A percentile compares a stretch with the other conserved stretches of the same genome.
Evolutionary conservation across 1,140 invertebrate species (phyloP).

Genomic region (Trachymyrmex cornetzi): DNA sequence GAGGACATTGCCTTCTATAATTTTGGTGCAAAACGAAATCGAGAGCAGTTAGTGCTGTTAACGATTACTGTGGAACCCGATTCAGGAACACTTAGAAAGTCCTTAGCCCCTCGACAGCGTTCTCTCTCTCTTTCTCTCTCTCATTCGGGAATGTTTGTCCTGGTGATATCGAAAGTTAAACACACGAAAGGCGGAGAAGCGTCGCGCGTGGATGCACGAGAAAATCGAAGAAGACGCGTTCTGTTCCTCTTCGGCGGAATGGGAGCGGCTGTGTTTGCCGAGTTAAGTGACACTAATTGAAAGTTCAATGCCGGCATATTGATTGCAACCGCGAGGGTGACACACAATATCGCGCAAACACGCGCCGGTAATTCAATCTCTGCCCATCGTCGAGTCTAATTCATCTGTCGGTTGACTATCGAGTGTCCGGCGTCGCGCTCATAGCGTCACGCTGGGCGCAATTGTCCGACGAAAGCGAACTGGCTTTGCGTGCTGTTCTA

Average conservation of each 20-base stretch:
- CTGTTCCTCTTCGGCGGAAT: slow-evolving; percentile 64
- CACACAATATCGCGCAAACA: slow-evolving; percentile 75
- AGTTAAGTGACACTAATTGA: slow-evolving; percentile 86
- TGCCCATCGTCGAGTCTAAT: slow-evolving; percentile 76
- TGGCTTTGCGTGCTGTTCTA: slow-evolving; percentile 29
- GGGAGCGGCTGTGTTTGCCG: slow-evolving; percentile 83
- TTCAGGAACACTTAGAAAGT: neutral
- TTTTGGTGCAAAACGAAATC: slow-evolving; percentile 17
- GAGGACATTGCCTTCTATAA: neutral
- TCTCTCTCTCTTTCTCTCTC: slow-evolving; percentile 26
- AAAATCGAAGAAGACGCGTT: slow-evolving; percentile 68
- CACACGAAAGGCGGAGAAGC: slow-evolving; percentile 25
- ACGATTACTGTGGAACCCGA: neutral
- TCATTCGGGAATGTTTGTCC: slow-evolving; percentile 59
- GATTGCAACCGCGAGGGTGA: slow-evolving; percentile 76
- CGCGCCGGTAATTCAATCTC: slow-evolving; percentile 80
- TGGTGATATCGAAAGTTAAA: slow-evolving; percentile 70
- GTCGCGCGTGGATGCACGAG: slow-evolving; percentile 24
- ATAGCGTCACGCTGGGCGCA: slow-evolving; percentile 15
- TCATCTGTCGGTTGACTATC: slow-evolving; percentile 74
- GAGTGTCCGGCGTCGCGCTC: slow-evolving; percentile 46
- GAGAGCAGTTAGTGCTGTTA: neutral
- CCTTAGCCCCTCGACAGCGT: neutral
- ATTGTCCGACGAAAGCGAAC: slow-evolving; percentile 50
- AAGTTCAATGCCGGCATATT: slow-evolving; percentile 83